Conservation (phyloP, 2,113 vertebrate species). For the Hemicordylus capensis region DNA sequence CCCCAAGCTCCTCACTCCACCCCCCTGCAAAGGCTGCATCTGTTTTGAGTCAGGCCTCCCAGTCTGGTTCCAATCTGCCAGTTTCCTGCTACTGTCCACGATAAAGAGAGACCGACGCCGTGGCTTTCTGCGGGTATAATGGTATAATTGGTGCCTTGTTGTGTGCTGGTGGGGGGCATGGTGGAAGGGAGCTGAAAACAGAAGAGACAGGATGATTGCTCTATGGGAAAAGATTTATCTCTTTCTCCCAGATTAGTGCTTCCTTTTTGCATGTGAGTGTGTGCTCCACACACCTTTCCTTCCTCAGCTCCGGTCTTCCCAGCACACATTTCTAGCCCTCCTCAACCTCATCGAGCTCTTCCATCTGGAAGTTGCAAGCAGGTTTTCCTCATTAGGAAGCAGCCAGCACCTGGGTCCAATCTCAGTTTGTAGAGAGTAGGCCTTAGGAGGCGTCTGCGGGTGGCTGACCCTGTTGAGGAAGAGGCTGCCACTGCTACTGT, state of each 20-base stretch:
- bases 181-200: slow-evolving; percentile 35
- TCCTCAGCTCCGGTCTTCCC: slow-evolving; percentile 50
- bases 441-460: slow-evolving; percentile 45
- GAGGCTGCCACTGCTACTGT: slow-evolving; percentile 43
- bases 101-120: slow-evolving; percentile 63
- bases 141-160: slow-evolving; percentile 71
- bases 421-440: slow-evolving; percentile 45
- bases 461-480: slow-evolving; percentile 27
- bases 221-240: slow-evolving; percentile 59
- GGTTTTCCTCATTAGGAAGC: slow-evolving; percentile 54
- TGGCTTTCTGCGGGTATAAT: slow-evolving; percentile 66
- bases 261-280: neutral
- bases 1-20: neutral
- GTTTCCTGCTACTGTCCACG: slow-evolving; percentile 81
- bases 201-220: slow-evolving; percentile 26
- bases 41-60: slow-evolving; percentile 67
- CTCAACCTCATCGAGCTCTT: slow-evolving; percentile 33
- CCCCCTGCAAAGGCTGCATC: slow-evolving; percentile 59
- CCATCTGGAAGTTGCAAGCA: slow-evolving; percentile 52
- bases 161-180: slow-evolving; percentile 39
- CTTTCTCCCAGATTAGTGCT: slow-evolving; percentile 27
- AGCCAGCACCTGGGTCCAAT: slow-evolving; percentile 51
- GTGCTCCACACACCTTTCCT: slow-evolving; percentile 52
- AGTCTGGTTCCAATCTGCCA: slow-evolving; percentile 77
- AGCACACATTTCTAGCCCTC: slow-evolving; percentile 26